Base-by-base conservation (phyloP, 1,140 invertebrate species). In the Lerema accius region DNA sequence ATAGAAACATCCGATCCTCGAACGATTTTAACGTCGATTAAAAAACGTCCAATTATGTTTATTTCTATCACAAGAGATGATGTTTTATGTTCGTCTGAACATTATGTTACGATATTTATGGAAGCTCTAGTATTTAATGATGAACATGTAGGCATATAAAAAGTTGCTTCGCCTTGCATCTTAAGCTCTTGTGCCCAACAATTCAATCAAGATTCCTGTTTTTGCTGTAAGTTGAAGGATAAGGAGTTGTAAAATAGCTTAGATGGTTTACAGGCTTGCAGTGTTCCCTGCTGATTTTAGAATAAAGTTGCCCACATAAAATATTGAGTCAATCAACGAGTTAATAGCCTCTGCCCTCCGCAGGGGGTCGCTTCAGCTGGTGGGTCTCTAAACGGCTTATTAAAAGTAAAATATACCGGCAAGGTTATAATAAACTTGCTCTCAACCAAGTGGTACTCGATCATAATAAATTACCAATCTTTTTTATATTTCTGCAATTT, bases 11-110 rank as follows among this genome's bases (percentile, higher is more conserved):
- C 37, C 49, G 56, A 48, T 59, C 40, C 17, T 56, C 53, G 53
- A 66, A 39, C 64, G 50, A 63, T 69, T 48, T 67, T 45, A 45
- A 56, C 16, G 28, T 14, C 16, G 35, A 26, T 50, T 26, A 67
- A 63, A 55, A 66, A 61, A 23, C n/a, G 7, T 11, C 23, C 23
- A 49, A 32, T 28, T 26, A 48, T 48, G 43, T 32, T 35, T 13
- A 32, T 14, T 32, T 49, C 32, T 15, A 35, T 49, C 23, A 28
- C 46, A 13, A 15, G 11, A 32, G 26, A 49, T 49, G 28, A 32
- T 17, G 13, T 32, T 49, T 9, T 49, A 17, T 51, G 0, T 37
- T 17, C 14, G 15, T 14, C 28, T 13, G 4, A 26, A 32, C 28
- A 9, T 23, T 23, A 6, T 23, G 23, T 23, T 23, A 23, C 23